A percentile compares a stretch with the other conserved stretches of the same genome.
Conservation (phyloP, 2,113 vertebrate genomes). For the Lycocorax pyrrhopterus region DNA sequence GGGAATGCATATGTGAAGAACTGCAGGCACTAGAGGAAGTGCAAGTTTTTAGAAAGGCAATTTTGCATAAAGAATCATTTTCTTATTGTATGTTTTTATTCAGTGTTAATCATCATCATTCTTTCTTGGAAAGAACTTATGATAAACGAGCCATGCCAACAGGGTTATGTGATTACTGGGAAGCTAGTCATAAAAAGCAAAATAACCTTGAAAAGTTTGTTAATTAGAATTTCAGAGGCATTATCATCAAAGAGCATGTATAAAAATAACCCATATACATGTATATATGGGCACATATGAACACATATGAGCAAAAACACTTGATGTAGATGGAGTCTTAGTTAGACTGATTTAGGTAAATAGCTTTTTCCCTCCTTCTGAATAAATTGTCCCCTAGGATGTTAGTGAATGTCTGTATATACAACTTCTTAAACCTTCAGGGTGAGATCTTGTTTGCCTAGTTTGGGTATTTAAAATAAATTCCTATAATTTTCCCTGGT, state of each 20-base stretch:
- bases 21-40: not conserved
- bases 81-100: not conserved
- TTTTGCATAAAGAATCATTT: not conserved
- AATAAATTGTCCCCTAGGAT: not conserved
- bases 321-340: not conserved
- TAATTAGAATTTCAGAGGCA: not conserved
- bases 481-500: not conserved
- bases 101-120: not conserved
- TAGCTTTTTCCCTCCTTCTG: not conserved
- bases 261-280: not conserved
- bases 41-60: not conserved
- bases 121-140: not conserved
- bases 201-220: not conserved
- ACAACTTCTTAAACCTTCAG: not conserved
- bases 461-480: not conserved
- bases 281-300: not conserved
- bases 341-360: not conserved
- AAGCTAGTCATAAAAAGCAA: not conserved
- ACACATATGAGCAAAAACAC: not conserved
- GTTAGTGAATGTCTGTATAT: not conserved
- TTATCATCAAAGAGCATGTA: not conserved
- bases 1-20: not conserved
- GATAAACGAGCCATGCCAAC: not conserved
- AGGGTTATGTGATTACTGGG: not conserved
- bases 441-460: not conserved